phyloP scores from a whole-genome alignment of 2,797 vertebrate species.

The Lates japonicus region DNA sequence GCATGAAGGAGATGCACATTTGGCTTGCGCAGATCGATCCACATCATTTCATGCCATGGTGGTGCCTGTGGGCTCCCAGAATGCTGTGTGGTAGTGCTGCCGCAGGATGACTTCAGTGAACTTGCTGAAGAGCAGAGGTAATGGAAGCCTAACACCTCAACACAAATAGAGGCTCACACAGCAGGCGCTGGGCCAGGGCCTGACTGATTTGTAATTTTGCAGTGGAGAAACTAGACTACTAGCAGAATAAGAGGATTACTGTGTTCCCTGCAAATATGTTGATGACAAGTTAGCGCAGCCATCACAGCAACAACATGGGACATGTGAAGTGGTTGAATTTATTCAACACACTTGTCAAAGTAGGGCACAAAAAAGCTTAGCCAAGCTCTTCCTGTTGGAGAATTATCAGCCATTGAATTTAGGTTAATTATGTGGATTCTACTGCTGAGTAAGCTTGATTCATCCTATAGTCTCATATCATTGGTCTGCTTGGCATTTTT shows the following conservation, averaged over 20 bases:
- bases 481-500: conserved; percentile 13
- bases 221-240: conserved; percentile 15
- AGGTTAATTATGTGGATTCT: conserved; percentile 52
- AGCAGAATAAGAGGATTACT: conserved; percentile 62
- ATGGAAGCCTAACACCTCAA: conserved; percentile 23
- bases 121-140: conserved; percentile 38
- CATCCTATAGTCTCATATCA: conserved; percentile 31
- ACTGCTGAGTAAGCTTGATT: conserved; percentile 56
- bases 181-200: conserved; percentile 26
- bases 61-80: conserved; percentile 35
- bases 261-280: conserved; percentile 47
- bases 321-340: conserved; percentile 35
- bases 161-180: conserved; percentile 32
- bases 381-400: conserved; percentile 44
- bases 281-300: conserved; percentile 48
- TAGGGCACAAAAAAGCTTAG: conserved; percentile 60
- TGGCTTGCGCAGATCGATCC: conserved; percentile 52
- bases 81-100: conserved; percentile 40
- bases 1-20: conserved; percentile 48
- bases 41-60: conserved; percentile 47
- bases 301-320: conserved; percentile 55
- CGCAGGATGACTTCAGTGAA: conserved; percentile 33
- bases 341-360: conserved; percentile 58
- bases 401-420: conserved; percentile 58
- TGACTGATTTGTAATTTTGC: conserved; percentile 29